These are phyloP conservation scores for Poicephalus meyeri DNA, from an alignment of 2,113 vertebrate species.

Conservation along the genomic window DNA sequence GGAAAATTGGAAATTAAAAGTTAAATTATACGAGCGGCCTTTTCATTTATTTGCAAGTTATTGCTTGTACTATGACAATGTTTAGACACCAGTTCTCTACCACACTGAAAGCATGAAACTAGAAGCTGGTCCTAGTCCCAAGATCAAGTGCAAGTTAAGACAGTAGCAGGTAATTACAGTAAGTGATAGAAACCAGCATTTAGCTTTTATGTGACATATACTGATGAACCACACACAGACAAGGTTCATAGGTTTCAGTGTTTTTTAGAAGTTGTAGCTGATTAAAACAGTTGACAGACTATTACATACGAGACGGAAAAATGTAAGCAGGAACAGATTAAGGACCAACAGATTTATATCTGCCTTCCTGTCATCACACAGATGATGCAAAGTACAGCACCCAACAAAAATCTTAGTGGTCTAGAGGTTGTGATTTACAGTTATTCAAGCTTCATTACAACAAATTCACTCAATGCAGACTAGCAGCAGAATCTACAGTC, in stretches of 20 bases:
- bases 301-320: not conserved
- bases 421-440: not conserved
- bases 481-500: not conserved
- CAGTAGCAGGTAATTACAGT: not conserved
- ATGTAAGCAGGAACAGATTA: not conserved
- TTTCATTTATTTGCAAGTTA: not conserved
- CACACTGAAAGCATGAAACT: not conserved
- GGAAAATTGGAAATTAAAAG: not conserved
- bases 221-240: not conserved
- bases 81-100: not conserved
- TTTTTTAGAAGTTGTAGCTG: not conserved
- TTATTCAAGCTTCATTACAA: not conserved
- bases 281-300: not conserved
- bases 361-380: not conserved
- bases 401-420: not conserved
- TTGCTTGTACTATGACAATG: not conserved
- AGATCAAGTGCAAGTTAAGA: not conserved
- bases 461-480: not conserved
- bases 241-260: not conserved
- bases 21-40: not conserved
- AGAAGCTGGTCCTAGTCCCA: not conserved
- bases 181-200: not conserved
- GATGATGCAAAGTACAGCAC: not conserved
- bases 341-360: not conserved
- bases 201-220: not conserved